Base-by-base conservation (phyloP, 2,888 invertebrate genomes). In the Odontothrips loti region DNA sequence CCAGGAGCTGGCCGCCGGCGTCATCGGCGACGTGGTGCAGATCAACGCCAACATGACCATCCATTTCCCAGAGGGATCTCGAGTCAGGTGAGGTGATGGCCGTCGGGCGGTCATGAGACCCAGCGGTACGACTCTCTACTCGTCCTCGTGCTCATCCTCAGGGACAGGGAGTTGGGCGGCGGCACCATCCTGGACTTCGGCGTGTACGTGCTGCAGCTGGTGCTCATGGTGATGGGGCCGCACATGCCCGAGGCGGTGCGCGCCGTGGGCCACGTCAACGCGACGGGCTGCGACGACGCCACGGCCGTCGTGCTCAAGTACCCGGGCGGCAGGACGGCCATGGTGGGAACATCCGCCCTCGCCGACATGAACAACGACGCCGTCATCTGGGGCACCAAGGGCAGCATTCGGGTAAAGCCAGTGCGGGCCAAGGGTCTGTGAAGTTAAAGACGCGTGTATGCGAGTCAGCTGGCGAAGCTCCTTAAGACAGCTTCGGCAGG, bases 361-460 rank as follows among this genome's bases (percentile, higher is more conserved):
- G 68, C 68, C 23, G 68, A 68, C 68, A 68, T 68, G 68, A 68
- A 68, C 68, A 10, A 95, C 94, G 85, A 84, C 91, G 8, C 86
- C 97, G 34, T 97, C 97, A 87, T 93, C 94, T 86, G 97, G 96
- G 0, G 92, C 95, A 68, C 68, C 68, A 68, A 68, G 68, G 68
- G 68, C 23, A n/a, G n/a, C 68, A 68, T 68, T 23, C 20, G 23
- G 68, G 68, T 68, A 23, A 6, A 23, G 4, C 1, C 15, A 17
- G 48, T 48, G 48, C 48, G 48, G n/a, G n/a, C n/a, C n/a, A n/a
- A n/a, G n/a, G n/a, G n/a, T n/a, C n/a, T n/a, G n/a, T n/a, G n/a
- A n/a, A n/a, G n/a, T n/a, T n/a, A n/a, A n/a, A n/a, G n/a, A n/a
- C n/a, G n/a, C n/a, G n/a, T n/a, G n/a, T n/a, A n/a, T n/a, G n/a